A percentile compares a stretch with the other conserved stretches of the same genome.
Conservation (phyloP, 1,140 invertebrate genomes). For the Drosophila orena region DNA sequence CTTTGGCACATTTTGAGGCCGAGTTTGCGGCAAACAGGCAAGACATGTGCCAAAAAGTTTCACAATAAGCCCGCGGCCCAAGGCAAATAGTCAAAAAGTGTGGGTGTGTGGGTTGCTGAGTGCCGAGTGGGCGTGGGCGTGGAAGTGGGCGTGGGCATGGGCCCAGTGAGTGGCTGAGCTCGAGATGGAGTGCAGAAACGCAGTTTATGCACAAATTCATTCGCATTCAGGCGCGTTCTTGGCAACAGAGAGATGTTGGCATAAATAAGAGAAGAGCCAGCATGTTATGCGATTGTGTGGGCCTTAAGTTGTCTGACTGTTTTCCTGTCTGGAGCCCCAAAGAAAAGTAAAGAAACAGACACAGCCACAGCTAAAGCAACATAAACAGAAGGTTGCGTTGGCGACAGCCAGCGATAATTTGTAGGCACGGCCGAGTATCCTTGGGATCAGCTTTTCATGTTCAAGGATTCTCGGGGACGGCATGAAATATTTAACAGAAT, state of each 20-base stretch:
- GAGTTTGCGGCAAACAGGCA: constrained; percentile 51
- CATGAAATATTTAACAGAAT: constrained; percentile 77
- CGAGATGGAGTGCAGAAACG: constrained; percentile 59
- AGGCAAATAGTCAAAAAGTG: constrained; percentile 37
- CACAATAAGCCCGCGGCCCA: constrained; percentile 72
- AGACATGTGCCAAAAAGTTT: constrained; percentile 83
- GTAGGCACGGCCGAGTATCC: constrained; percentile 61
- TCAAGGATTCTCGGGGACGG: constrained; percentile 24
- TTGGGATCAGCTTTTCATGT: constrained; percentile 57
- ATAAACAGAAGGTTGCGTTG: constrained; percentile 35
- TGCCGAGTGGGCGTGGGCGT: constrained; percentile 32
- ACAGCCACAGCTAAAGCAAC: background rate
- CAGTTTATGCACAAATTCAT: constrained; percentile 78
- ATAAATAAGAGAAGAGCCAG: constrained; percentile 24
- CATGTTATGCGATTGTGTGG: constrained; percentile 20
- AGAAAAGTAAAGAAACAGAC: constrained; percentile 12
- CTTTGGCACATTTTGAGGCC: constrained; percentile 38
- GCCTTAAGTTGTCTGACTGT: constrained; percentile 49
- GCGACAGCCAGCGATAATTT: constrained; percentile 63
- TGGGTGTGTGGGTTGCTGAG: background rate
- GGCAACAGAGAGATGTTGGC: constrained; percentile 52
- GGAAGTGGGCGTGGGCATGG: constrained; percentile 45
- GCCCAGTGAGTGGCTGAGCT: constrained; percentile 46
- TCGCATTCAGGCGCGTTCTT: constrained; percentile 50
- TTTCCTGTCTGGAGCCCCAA: constrained; percentile 55